phyloP scores from a whole-genome alignment of 1,140 invertebrate species.

The Aphis gossypii region DNA sequence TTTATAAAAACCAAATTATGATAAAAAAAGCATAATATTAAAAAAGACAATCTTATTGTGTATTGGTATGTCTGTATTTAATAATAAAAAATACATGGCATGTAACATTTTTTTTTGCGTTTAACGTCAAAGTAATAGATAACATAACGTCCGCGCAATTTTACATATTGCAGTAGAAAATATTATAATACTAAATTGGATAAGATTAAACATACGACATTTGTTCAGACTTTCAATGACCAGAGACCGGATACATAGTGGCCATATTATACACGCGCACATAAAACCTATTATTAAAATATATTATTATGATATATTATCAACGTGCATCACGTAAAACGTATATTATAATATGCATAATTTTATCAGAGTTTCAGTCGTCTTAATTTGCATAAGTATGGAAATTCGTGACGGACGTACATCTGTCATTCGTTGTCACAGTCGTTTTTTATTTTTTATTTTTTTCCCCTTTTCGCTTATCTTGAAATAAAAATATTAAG shows the following conservation, averaged over 20 bases:
- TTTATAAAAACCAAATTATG: background rate
- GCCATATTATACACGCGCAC: background rate
- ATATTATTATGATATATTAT: background rate
- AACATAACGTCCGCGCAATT: background rate
- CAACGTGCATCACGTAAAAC: background rate
- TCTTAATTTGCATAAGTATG: constrained; percentile 26
- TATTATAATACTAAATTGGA: background rate
- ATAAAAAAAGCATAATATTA: background rate
- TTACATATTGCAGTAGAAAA: background rate
- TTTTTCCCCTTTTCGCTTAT: background rate
- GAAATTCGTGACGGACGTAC: constrained; percentile 37
- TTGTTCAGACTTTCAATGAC: background rate
- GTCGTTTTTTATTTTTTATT: background rate
- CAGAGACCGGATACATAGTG: background rate
- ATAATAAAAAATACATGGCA: background rate
- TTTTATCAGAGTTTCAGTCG: background rate
- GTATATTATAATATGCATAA: background rate
- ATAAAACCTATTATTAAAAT: background rate
- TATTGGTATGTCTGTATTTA: background rate
- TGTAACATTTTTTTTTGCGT: background rate
- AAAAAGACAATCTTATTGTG: background rate
- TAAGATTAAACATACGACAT: background rate
- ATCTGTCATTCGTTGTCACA: constrained; percentile 17
- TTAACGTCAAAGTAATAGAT: background rate
- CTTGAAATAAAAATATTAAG: background rate